Evolutionary conservation across 1,140 invertebrate genomes (phyloP).

Genomic region (Euborellia annulipes): DNA sequence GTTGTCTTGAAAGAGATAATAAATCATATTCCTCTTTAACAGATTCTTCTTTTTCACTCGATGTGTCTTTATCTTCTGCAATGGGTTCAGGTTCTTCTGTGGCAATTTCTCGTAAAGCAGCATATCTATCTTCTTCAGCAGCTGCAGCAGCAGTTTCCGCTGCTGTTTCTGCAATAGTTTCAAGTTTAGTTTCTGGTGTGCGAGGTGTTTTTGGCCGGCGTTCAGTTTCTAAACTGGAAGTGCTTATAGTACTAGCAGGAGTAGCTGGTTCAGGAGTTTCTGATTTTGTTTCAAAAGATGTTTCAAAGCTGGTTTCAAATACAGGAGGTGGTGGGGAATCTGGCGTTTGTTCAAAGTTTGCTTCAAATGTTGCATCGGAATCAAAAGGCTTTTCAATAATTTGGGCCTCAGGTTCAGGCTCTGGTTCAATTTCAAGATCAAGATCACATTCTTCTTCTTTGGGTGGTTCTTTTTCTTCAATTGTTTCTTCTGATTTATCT

Average conservation of each 20-base stretch:
- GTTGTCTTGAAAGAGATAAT: slow-evolving; percentile 16
- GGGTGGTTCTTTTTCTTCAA: slow-evolving; percentile 30
- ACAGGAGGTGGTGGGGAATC: no score
- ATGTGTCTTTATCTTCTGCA: slow-evolving; percentile 18
- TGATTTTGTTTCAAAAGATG: no score
- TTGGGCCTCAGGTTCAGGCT: no score
- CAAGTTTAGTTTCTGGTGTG: background rate
- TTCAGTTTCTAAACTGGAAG: no score
- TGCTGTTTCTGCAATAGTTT: background rate
- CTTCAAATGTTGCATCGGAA: no score
- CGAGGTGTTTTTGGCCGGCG: no score
- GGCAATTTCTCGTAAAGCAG: slow-evolving; percentile 50
- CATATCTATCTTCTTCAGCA: slow-evolving; percentile 40
- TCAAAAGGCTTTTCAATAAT: no score
- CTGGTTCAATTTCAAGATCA: no score
- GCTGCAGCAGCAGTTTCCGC: background rate
- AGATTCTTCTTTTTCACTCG: slow-evolving; percentile 11
- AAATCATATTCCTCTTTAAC: slow-evolving; percentile 19
- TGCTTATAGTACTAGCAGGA: no score
- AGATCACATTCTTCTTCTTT: background rate
- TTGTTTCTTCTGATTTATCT: slow-evolving; percentile 53
- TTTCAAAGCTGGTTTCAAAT: no score
- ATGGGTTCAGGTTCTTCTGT: slow-evolving; percentile 35
- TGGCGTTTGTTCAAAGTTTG: no score
- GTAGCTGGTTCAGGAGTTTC: no score